Evolutionary conservation across 1,140 invertebrate species (phyloP), one percentile per base, ranked within the genome.

Genomic region (Apolygus lucorum): DNA sequence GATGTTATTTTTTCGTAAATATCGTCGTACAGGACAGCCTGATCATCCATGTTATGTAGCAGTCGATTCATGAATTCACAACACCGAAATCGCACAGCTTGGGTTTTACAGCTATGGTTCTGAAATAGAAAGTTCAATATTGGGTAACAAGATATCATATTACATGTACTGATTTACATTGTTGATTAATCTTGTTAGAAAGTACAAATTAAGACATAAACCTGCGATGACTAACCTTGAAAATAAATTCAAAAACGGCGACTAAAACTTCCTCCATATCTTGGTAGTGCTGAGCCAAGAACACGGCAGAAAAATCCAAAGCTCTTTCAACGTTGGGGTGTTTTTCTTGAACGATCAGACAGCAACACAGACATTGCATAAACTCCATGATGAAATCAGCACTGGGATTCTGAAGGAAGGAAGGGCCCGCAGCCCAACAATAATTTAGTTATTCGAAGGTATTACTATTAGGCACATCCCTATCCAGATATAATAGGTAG

Each of bases 1-100:
- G 81, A 78, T 54, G 86, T 84, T 29, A 93, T 86, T 70, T 84
- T 84, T 72, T 90, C 87, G 77, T 87, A 93, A 0, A 91, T 78
- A 1, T 84, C 82, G 80, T 92, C 89, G 74, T 91, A 89, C 1
- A 94, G 82, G 1, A 84, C 84, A 1, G 90, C 90, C 75, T 90
- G 84, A 66, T 90, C 86, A 1, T 88, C 88, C 73, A 93, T 82
- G 52, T 86, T 85, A 42, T 84, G 83, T 1, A 94, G 78, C 25
- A 93, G 80, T 72, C 87, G 84, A 74, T 90, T 88, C 8, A 93
- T 79, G 70, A 91, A 82, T 74, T 90, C 86, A 76, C 90, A 93
- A 1, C 87, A 83, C 13, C 90, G 81, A 77, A 85, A 90, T 26
- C 91, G 80, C 0, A 91, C 84, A 52, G 82, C 84, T 63, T 83